Percentiles rank a stretch among this genome's conserved stretches.
These are phyloP conservation scores for Drosophila elegans DNA, from an alignment of 1,140 invertebrate genomes.

Conservation along the genomic window DNA sequence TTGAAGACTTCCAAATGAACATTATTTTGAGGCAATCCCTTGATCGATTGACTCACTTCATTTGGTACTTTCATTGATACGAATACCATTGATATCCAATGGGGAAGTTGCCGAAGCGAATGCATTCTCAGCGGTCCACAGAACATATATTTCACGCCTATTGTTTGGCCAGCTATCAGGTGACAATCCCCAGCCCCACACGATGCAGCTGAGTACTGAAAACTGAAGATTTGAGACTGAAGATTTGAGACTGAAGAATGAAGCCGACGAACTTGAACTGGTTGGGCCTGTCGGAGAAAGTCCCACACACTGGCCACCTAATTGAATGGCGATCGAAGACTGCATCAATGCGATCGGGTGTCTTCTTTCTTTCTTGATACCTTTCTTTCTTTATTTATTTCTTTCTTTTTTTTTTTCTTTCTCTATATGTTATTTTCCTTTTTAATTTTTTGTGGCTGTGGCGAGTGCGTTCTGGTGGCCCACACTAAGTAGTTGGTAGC, in stretches of 20 bases:
- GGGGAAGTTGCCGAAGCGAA: constrained; percentile 19
- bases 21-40: neutral
- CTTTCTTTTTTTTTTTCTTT: constrained; percentile 23
- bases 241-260: constrained; percentile 5
- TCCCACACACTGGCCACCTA: constrained; percentile 41
- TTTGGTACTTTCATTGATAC: constrained; percentile 13
- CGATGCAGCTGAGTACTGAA: constrained; percentile 4
- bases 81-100: constrained; percentile 15
- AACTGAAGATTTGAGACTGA: neutral
- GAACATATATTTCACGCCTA: constrained; percentile 21
- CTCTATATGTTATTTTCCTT: neutral
- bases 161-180: constrained; percentile 16
- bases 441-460: constrained; percentile 6
- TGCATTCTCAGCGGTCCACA: constrained; percentile 11
- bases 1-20: neutral
- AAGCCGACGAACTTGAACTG: constrained; percentile 47
- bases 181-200: constrained; percentile 22
- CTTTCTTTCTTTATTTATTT: neutral
- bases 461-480: constrained; percentile 40
- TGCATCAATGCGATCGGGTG: constrained; percentile 53
- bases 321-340: constrained; percentile 33
- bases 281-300: constrained; percentile 34
- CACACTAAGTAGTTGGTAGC: constrained; percentile 27
- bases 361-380: constrained; percentile 24
- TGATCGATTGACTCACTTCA: constrained; percentile 1